Evolutionary conservation across 2,888 invertebrate genomes (phyloP), one percentile per base, ranked within the genome.

Genomic region (Drosophila gaucha): DNA sequence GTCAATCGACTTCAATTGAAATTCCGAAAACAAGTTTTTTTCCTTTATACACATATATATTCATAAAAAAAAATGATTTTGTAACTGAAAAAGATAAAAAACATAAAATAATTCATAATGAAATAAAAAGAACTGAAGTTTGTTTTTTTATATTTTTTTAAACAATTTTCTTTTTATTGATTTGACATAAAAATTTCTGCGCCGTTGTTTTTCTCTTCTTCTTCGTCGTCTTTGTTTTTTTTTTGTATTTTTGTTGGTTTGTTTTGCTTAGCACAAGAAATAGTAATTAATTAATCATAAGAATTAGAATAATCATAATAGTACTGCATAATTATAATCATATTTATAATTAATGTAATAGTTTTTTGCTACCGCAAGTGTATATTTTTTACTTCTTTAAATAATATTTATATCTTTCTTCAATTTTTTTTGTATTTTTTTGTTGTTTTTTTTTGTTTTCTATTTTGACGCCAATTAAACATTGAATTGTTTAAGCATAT

Each of bases 161-260:
- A 89, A 87, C 76, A 80, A 79, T 74, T 80, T 86, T 83, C 38
- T 65, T 78, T 87, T 87, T 89, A 89, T 87, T 87, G 73, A 74
- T 80, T 83, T 88, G 80, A 78, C 87, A 88, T 83, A 82, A 82
- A 88, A 86, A 83, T 86, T 88, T 83, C 78, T 84, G 86, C 80
- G 84, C 87, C 87, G 67, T 74, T 79, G 64, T 72, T 72, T 51
- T 67, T 69, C 46, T 70, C 50, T 62, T 41, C 46, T 67, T 77
- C 59, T 70, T 72, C 57, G 62, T 80, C 63, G 64, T 60, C 54
- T 65, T 63, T 67, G 46, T 67, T 73, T 62, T 65, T 52, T 69
- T 72, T 51, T 68, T 68, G 62, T 74, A 22, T 39, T 59, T 16
- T 49, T 43, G 67, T 67, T 72, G 63, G 64, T 79, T 66, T 71